Base-by-base conservation (phyloP, 2,113 vertebrate genomes). In the Odocoileus virginianus region DNA sequence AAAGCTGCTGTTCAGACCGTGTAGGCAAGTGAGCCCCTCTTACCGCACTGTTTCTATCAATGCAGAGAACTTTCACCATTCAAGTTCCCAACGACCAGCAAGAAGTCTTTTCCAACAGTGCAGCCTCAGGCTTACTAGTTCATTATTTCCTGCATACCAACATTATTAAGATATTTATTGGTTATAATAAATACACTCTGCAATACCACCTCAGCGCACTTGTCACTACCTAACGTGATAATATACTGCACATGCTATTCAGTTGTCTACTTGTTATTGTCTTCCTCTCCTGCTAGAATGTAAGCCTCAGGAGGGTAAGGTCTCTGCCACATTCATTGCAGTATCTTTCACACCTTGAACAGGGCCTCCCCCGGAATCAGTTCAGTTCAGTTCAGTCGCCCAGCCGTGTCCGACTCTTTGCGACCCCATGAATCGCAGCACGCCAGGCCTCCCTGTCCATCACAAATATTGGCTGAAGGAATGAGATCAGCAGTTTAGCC, bases 81-180 rank as follows among this genome's bases (percentile, higher is more conserved):
- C 28, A 61, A 71, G 13, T 52, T 91, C 12, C 40, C 60, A 60
- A 47, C 57, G 3, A 45, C 11, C 2, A 57, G 52, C 40, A 60
- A 84, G 33, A 36, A 57, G 60, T 15, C 8, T n/a, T 88, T 85
- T 30, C 27, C 58, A 58, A 40, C 1, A 89, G 1, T 57, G 52
- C 12, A 78, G 40, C 23, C 36, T 60, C 36, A 58, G 54, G 43
- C 10, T 61, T 61, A 6, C 50, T 47, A 3, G 33, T 45, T 40
- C 15, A 87, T 83, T 84, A 50, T 96, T 86, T 90, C 89, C 81
- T 94, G 57, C 81, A 95, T 2, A 40, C 7, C 58, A 81, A 36
- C 7, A 19, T 57, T 17, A 84, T 61, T 64, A 40, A 85, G 43
- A n/a, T 61, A 84, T n/a, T 57, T 76, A 28, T 21, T 83, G 71